phyloP scores from a whole-genome alignment of 2,797 vertebrate genomes.

The Poeciliopsis infans region DNA sequence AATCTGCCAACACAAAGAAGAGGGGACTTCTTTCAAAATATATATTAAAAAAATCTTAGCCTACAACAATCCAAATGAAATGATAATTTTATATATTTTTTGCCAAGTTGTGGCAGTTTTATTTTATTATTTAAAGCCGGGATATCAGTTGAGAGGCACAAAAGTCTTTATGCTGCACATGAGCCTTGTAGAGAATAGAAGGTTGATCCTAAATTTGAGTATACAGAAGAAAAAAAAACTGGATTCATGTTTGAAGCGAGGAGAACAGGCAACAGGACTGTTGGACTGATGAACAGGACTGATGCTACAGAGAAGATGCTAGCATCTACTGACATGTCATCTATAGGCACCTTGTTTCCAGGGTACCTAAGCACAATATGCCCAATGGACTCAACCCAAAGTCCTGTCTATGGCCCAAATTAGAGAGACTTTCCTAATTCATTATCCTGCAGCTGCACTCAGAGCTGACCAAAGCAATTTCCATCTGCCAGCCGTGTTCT shows the following conservation, averaged over 20 bases:
- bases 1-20: neutral
- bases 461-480: conserved; percentile 6
- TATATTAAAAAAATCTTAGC: too few relatives aligned
- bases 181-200: neutral
- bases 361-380: neutral
- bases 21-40: too few relatives aligned
- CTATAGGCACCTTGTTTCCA: neutral
- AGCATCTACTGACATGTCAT: neutral
- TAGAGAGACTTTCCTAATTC: neutral
- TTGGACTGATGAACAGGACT: too few relatives aligned
- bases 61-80: neutral
- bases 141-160: neutral
- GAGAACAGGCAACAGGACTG: too few relatives aligned
- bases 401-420: neutral
- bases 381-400: neutral
- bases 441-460: conserved; percentile 9
- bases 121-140: neutral
- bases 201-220: neutral
- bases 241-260: neutral
- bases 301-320: neutral
- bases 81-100: neutral
- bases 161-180: neutral
- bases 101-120: too few relatives aligned
- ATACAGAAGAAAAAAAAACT: neutral
- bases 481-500: neutral